Base-by-base conservation (phyloP, 2,888 invertebrate genomes). In the Oligia latruncula region DNA sequence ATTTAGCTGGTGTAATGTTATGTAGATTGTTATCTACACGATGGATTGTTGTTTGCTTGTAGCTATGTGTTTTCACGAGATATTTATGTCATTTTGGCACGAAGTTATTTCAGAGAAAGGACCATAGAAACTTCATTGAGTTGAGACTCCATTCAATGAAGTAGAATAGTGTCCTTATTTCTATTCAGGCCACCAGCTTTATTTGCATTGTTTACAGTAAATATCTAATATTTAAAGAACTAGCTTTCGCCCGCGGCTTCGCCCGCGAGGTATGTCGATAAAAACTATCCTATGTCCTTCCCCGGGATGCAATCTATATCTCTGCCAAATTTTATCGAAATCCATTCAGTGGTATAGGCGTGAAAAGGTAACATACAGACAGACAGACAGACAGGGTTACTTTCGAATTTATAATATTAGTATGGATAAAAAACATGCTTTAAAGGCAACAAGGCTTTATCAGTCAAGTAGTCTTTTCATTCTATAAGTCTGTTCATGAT, bases 1-100 rank as follows among this genome's bases (percentile, higher is more conserved):
- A 87, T 89, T 90, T 90, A 88, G 80, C 78, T 77, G 71, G 65
- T 74, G 82, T 88, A 74, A 88, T 85, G 82, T 82, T 87, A 80
- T 85, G 75, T 87, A 77, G 85, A 85, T 85, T 75, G 75, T 73
- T 87, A 85, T 87, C 85, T 81, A 43, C 40, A 73, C 75, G 85
- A 85, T 87, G 72, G 74, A 85, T 85, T 87, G 52, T 71, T 80
- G 72, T 85, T 77, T 43, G 58, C 49, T 77, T 52, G 66, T 72
- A 73, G 81, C 74, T 72, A 85, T 72, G 68, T 78, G 79, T 83
- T 84, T 83, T 78, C 87, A n/a, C 65, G 52, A 77, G 86, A 65
- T 85, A 81, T 82, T 82, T 74, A 82, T 81, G 86, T 71, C 55
- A 82, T 85, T 74, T 85, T 85, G 64, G 70, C 82, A 86, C 70